Evolutionary conservation across 1,140 invertebrate species (phyloP), one percentile per base, ranked within the genome.

Genomic region (Wasmannia auropunctata): DNA sequence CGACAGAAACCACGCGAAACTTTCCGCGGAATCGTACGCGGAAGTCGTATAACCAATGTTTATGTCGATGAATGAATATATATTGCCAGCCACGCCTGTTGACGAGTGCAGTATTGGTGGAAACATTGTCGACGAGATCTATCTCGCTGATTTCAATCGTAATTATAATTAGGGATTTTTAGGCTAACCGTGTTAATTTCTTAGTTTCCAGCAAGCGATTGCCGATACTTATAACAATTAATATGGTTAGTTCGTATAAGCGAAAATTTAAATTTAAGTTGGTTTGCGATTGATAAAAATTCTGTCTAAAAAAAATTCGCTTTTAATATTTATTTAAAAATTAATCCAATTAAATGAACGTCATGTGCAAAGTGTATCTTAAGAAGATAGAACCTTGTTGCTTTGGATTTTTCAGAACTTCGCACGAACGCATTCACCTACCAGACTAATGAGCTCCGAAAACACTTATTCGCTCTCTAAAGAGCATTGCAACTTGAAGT

Each of bases 401-500:
- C 65, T 90, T 75, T 91, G 43, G 37, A 87, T 95, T 95, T 95
- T 95, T 81, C 94, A 95, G 95, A 95, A 95, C 76, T 95, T 95
- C 89, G 95, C 95, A 74, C 92, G 95, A 87, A 95, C 94, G 83
- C 95, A 95, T 76, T 95, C 95, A 58, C 95, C 95, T 2, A 95
- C 95, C 34, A 95, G 95, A 94, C 93, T 95, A 90, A 95, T 95
- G 95, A 93, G 93, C 91, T 94, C 94, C 90, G 95, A 95, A 93
- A 95, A 95, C 72, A 94, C 92, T 28, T 95, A 95, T 88, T 88
- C 95, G 86, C 94, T 95, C 86, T 94, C 94, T 85, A 94, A 87
- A 91, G 95, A 95, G 93, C 92, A 94, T 86, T 92, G 94, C 92
- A 95, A 95, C 85, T 91, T 95, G 79, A 95, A 95, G 87, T 95